Percentiles rank a stretch among this genome's conserved stretches.
Evolutionary conservation across 2,888 invertebrate species (phyloP).

Genomic region (Acleris holmiana): DNA sequence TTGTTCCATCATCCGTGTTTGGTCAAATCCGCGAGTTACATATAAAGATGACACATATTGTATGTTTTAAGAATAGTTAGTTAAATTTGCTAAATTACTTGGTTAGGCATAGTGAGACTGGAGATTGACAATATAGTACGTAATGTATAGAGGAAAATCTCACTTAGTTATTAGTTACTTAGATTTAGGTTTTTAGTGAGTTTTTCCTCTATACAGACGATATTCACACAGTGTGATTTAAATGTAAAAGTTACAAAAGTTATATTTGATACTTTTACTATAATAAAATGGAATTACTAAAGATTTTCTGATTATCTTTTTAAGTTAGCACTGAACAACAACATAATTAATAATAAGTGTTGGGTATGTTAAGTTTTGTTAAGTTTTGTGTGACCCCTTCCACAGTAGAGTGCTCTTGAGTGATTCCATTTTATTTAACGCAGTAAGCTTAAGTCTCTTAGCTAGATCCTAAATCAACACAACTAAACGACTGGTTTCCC

Average conservation of each 20-base stretch:
- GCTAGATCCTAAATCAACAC: no score
- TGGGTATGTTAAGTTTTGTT: slow-evolving; percentile 49
- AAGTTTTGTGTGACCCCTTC: slow-evolving; percentile 56
- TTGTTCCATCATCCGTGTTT: slow-evolving; percentile 70
- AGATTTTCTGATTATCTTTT: slow-evolving; percentile 42
- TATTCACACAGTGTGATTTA: no score
- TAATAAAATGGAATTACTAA: slow-evolving; percentile 77
- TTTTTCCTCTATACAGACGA: no score
- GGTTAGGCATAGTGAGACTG: no score
- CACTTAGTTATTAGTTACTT: no score
- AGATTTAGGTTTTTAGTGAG: no score
- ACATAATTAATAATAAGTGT: slow-evolving; percentile 43
- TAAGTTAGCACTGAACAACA: slow-evolving; percentile 3
- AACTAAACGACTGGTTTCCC: no score
- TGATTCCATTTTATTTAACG: slow-evolving; percentile 68
- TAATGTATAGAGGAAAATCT: no score
- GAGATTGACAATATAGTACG: no score
- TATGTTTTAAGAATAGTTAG: no score
- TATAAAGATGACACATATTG: slow-evolving; percentile 43
- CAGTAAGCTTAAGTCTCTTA: neutral
- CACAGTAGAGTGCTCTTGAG: slow-evolving; percentile 55
- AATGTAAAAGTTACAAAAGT: no score
- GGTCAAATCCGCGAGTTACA: slow-evolving; percentile 72
- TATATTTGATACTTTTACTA: slow-evolving; percentile 24
- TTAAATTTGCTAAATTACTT: no score